A percentile compares a stretch with the other conserved stretches of the same genome.
Conservation (phyloP, 2,113 vertebrate genomes). For the Indri indri region DNA sequence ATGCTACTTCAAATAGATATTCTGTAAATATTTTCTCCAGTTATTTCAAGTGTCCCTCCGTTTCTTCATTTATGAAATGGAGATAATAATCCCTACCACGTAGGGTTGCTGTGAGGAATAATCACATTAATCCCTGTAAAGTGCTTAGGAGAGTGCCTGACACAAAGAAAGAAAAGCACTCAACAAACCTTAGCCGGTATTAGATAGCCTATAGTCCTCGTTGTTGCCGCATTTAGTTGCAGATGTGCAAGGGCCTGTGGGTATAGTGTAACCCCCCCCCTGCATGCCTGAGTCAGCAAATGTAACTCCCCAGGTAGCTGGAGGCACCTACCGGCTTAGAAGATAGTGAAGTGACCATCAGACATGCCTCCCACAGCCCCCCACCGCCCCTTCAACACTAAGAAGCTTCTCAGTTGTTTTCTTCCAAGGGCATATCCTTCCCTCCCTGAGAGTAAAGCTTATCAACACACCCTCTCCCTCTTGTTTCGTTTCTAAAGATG, state of each 20-base stretch:
- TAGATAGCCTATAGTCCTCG: accelerated
- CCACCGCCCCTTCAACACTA: background rate
- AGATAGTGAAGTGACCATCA: background rate
- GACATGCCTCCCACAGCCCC: background rate
- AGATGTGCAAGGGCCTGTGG: background rate
- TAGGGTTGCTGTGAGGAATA: background rate
- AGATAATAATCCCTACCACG: background rate
- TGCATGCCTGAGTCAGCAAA: background rate
- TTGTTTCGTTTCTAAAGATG: background rate
- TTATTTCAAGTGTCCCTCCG: background rate
- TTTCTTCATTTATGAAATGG: background rate
- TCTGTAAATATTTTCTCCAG: background rate
- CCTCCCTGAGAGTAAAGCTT: background rate
- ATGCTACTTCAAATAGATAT: background rate
- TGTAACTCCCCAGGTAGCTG: background rate
- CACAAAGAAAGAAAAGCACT: background rate
- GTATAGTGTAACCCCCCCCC: too few species aligned
- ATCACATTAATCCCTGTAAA: background rate
- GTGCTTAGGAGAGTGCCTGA: background rate
- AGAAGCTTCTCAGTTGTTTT: background rate
- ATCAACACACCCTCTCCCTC: background rate
- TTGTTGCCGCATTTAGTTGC: too few species aligned
- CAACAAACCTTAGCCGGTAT: accelerated
- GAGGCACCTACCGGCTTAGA: background rate
- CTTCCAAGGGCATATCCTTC: background rate